Evolutionary conservation across 2,113 vertebrate genomes (phyloP), one percentile per base, ranked within the genome.

Genomic region (Raja brachyura): DNA sequence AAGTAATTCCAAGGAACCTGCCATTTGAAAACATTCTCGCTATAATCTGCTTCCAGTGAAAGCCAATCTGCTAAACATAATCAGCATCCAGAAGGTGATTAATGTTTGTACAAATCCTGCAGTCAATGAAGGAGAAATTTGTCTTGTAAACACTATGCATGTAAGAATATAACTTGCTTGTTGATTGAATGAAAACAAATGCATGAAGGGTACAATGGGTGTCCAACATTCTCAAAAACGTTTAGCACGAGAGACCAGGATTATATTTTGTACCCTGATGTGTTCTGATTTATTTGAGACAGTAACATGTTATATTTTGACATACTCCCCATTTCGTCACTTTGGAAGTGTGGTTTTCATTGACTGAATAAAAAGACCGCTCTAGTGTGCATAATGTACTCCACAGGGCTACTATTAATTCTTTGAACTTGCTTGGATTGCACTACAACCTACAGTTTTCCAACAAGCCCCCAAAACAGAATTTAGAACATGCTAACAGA

Each of bases 401-500:
- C 78, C 68, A 93, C 85, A 90, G 77, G 61, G 9, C 2, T 56
- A 93, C 93, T 93, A 93, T 90, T n/a, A 70, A 76, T 63, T 59
- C 28, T 39, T 7, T 54, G 22, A 20, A 14, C 7, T n/a, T 25
- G 54, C 11, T 85, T 54, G 28, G 81, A 13, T 59, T 28, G 54
- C 81, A 85, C 25, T 83, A 54, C 48, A 83, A 56, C 56, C 9
- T 54, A 8, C 39, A 99, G 98, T 99, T 98, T 11, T 99, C 98
- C 39, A 81, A 99, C 79, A 98, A 99, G 95, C 95, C 99, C 94
- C 96, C 99, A 33, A 96, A 98, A 94, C 97, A 98, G 0, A 98
- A 99, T 95, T 99, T 99, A 2, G 99, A 99, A 95, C 98, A 98
- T 54, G 98, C 98, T 48, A 48, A 48, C 39, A 0, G 99, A 99